Evolutionary conservation across 2,797 vertebrate genomes (phyloP), one percentile per base, ranked within the genome.

Genomic region (Protonibea diacanthus): DNA sequence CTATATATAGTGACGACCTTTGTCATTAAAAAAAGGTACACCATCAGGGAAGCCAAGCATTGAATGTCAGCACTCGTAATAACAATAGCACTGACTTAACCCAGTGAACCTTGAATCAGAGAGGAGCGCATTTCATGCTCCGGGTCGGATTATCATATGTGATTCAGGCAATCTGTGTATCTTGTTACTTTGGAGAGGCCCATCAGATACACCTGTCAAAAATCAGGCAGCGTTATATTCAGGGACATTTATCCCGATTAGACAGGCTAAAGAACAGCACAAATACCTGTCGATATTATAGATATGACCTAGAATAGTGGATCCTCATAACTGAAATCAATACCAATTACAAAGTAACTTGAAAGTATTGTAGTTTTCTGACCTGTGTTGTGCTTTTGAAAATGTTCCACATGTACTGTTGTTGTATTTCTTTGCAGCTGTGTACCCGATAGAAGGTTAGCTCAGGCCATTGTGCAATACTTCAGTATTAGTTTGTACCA

Each of bases 11-110:
- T 69, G 10, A 56, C 23, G 47, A 86, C 75, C 74, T 77, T 80
- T 89, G 81, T 83, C 58, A 71, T 80, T 69, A 68, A 57, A 80
- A 27, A 81, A 83, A 72, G 45, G 49, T 42, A 44, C 61, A 64
- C 44, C 67, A 57, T 63, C 67, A 76, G 60, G 44, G 69, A 78
- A 81, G 83, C 71, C 85, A 75, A 82, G 86, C 76, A 74, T 20
- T 78, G 61, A 86, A 85, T 89, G 82, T 70, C 81, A 87, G 74
- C 51, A 64, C 70, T 82, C 23, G 6, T 53, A 57, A 70, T 78
- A 85, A 89, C 88, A 88, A 86, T 88, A 78, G 81, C 67, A 71
- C 55, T 70, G 78, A 89, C 78, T 89, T 83, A 82, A 83, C 77
- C 74, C 63, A 38, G 63, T 82, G 71, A 86, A 75, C 61, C 71